Conservation (phyloP, 1,140 invertebrate species). For the Drosophila busckii region DNA sequence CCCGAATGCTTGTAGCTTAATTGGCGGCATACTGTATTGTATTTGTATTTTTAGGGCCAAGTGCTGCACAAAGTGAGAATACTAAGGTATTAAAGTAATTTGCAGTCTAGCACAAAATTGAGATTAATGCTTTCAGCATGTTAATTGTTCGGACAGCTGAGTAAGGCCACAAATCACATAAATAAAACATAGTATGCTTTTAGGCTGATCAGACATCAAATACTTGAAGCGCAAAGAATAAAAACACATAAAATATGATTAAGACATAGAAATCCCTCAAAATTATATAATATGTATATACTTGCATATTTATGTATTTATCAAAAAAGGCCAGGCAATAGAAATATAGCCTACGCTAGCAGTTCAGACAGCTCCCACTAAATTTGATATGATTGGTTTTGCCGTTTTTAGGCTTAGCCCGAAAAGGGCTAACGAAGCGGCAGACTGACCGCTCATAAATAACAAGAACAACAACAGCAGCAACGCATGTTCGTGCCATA, state of each 20-base stretch:
- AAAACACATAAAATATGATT: conserved; percentile 70
- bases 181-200: conserved; percentile 7
- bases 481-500: conserved; percentile 40
- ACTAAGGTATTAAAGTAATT: too few relatives aligned
- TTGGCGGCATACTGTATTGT: too few relatives aligned
- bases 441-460: conserved; percentile 71
- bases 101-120: background rate
- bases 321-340: conserved; percentile 21
- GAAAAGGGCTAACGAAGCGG: conserved; percentile 49
- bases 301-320: too few relatives aligned
- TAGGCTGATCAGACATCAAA: conserved; percentile 45
- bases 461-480: conserved; percentile 39
- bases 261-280: conserved; percentile 54
- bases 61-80: too few relatives aligned
- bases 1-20: too few relatives aligned
- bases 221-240: conserved; percentile 63
- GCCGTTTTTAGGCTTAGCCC: conserved; percentile 13
- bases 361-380: conserved; percentile 4
- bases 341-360: conserved; percentile 28
- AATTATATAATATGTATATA: conserved; percentile 9
- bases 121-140: conserved; percentile 27
- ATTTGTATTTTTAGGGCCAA: too few relatives aligned
- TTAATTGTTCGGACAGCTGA: conserved; percentile 45
- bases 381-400: conserved; percentile 44
- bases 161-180: conserved; percentile 42